Percentiles rank a stretch among this genome's conserved stretches.
These are phyloP conservation scores for Drosophila nr. medialis DNA, from an alignment of 2,888 invertebrate species.

Conservation along the genomic window DNA sequence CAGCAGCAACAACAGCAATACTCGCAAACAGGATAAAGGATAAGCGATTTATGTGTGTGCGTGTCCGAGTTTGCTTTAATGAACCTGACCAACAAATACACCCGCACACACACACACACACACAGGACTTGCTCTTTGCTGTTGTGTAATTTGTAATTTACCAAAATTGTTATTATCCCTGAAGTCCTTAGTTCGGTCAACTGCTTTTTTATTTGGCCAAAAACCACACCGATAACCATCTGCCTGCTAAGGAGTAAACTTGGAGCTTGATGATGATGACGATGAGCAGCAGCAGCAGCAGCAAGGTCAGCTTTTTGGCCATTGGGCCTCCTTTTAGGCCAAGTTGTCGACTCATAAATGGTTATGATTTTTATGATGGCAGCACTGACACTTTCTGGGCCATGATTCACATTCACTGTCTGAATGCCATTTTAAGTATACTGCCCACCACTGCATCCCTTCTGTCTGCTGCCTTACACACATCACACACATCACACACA, in stretches of 20 bases:
- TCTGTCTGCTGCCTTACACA: conserved; percentile 8
- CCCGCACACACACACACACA: conserved; percentile 3
- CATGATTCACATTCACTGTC: conserved; percentile 56
- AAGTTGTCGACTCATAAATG: conserved; percentile 59
- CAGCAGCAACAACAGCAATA: not conserved
- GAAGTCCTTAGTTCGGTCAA: conserved; percentile 45
- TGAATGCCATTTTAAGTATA: conserved; percentile 31
- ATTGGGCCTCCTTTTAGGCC: conserved; percentile 31
- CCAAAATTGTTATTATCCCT: conserved; percentile 76
- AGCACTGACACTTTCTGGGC: conserved; percentile 61
- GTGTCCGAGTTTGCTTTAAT: conserved; percentile 69
- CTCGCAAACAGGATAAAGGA: conserved; percentile 74
- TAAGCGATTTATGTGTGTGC: conserved; percentile 74
- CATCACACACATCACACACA: conserved; percentile 5
- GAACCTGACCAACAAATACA: conserved; percentile 54
- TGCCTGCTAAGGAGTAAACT: conserved; percentile 21
- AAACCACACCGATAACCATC: conserved; percentile 58
- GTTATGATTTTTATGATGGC: conserved; percentile 76
- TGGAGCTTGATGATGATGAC: conserved; percentile 10
- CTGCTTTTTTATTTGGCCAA: conserved; percentile 66
- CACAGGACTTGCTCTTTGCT: conserved; percentile 4
- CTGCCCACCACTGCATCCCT: conserved; percentile 1
- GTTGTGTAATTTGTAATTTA: conserved; percentile 73
- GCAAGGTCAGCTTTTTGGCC: conserved; percentile 25
- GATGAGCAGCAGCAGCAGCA: not conserved